Conservation (phyloP, 1,140 invertebrate species). For the Leucophenga varia region DNA sequence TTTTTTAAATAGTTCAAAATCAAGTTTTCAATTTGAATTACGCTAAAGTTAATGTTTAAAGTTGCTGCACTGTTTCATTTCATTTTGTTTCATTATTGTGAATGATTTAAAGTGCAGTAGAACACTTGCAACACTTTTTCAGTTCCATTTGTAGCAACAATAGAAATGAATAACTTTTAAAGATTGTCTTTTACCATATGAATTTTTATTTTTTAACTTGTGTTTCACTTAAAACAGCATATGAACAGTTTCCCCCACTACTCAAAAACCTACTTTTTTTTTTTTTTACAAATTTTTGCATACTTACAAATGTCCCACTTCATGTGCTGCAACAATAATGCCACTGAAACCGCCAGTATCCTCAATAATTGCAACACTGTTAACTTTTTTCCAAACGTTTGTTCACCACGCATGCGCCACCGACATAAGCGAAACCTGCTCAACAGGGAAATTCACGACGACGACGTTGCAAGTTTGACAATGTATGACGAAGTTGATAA, state of each 20-base stretch:
- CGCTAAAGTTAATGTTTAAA: too few relatives aligned
- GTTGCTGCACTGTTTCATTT: conserved; percentile 22
- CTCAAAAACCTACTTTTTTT: too few relatives aligned
- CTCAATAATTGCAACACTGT: conserved; percentile 94
- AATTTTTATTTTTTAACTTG: too few relatives aligned
- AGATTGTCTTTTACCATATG: too few relatives aligned
- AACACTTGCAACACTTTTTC: neutral
- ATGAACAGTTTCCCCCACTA: too few relatives aligned
- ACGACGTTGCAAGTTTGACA: too few relatives aligned
- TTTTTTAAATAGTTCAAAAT: too few relatives aligned
- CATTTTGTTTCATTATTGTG: conserved; percentile 5
- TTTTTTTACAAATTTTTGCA: too few relatives aligned
- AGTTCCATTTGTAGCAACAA: conserved; percentile 16
- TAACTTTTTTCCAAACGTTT: conserved; percentile 93
- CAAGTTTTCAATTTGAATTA: too few relatives aligned
- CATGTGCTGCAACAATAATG: conserved; percentile 93
- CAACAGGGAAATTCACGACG: too few relatives aligned
- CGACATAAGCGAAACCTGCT: conserved; percentile 93
- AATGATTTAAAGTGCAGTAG: conserved; percentile 17
- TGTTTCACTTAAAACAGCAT: too few relatives aligned
- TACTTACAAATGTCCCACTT: conserved; percentile 95
- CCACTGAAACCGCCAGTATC: conserved; percentile 95
- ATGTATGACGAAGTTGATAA: conserved; percentile 9
- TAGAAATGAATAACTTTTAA: conserved; percentile 11
- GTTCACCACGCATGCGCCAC: conserved; percentile 93